These are phyloP conservation scores for Drosophila busckii DNA, from an alignment of 1,140 invertebrate genomes.

Conservation along the genomic window DNA sequence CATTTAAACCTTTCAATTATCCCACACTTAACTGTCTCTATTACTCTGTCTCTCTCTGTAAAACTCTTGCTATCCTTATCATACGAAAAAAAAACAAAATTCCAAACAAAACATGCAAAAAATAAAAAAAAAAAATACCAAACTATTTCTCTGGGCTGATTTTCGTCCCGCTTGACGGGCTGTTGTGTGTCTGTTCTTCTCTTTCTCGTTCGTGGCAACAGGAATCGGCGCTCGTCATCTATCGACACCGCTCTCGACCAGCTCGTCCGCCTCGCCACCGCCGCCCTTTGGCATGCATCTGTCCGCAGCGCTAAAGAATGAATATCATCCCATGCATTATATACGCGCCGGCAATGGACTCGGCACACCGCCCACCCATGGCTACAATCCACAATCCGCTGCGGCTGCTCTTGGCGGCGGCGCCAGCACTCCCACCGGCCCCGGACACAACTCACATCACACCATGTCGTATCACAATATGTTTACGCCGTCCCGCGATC, in stretches of 20 bases:
- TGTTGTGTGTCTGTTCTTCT: slow-evolving; percentile 79
- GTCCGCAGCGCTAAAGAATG: slow-evolving; percentile 66
- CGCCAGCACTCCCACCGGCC: slow-evolving; percentile 23
- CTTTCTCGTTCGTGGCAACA: slow-evolving; percentile 78
- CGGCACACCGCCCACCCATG: slow-evolving; percentile 52
- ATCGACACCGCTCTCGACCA: slow-evolving; percentile 72
- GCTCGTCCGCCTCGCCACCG: slow-evolving; percentile 69
- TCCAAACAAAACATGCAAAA: slow-evolving; percentile 45
- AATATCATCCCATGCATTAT: slow-evolving; percentile 65
- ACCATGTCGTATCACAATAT: slow-evolving; percentile 88
- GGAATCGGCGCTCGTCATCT: slow-evolving; percentile 71
- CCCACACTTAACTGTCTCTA: slow-evolving; percentile 21
- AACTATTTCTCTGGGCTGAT: slow-evolving; percentile 78
- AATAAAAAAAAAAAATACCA: slow-evolving; percentile 29
- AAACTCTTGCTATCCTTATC: slow-evolving; percentile 48
- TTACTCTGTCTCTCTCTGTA: slow-evolving; percentile 25
- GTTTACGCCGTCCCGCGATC: slow-evolving; percentile 85
- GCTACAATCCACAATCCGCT: slow-evolving; percentile 46
- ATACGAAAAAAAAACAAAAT: slow-evolving; percentile 46
- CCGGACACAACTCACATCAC: slow-evolving; percentile 75
- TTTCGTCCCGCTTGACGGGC: slow-evolving; percentile 76
- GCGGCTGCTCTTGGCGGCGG: slow-evolving; percentile 30
- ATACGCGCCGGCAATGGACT: slow-evolving; percentile 62
- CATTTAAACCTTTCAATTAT: no score
- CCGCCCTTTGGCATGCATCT: slow-evolving; percentile 68